These are phyloP conservation scores for Protomyctophum bolini DNA, from an alignment of 2,113 vertebrate species.

Conservation along the genomic window DNA sequence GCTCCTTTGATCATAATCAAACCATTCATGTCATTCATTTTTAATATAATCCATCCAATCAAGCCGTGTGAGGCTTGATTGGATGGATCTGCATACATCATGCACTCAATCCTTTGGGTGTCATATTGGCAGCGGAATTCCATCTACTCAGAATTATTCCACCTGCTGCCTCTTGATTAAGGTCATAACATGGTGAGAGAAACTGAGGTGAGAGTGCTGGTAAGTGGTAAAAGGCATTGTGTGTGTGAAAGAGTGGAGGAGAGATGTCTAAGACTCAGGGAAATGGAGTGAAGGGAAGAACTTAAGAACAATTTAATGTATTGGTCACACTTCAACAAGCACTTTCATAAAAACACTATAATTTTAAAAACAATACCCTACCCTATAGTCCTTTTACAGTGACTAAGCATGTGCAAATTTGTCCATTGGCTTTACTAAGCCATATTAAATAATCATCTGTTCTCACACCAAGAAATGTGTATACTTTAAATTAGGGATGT, in stretches of 20 bases:
- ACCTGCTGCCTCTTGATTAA: slow-evolving; percentile 30
- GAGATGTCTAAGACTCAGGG: not conserved
- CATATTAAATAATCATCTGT: no score
- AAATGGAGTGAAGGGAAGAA: not conserved
- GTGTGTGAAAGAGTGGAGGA: not conserved
- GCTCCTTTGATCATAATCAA: slow-evolving; percentile 17
- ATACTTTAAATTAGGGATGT: no score
- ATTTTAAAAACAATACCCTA: no score
- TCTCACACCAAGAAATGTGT: no score
- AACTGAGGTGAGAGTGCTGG: slow-evolving; percentile 5
- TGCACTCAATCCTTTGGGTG: slow-evolving; percentile 12
- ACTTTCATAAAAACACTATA: no score
- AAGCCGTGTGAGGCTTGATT: no score
- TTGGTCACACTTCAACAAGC: not conserved
- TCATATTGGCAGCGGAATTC: slow-evolving; percentile 26
- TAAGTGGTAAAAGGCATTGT: no score
- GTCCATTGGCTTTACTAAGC: no score
- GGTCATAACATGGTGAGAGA: slow-evolving; percentile 13
- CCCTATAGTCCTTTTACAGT: no score
- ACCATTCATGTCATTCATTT: slow-evolving; percentile 27
- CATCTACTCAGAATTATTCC: slow-evolving; percentile 58
- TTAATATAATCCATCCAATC: slow-evolving; percentile 59
- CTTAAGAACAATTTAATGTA: not conserved
- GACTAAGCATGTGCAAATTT: no score
- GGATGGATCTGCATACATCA: slow-evolving; percentile 44